These are phyloP conservation scores for Enteromius viviparus DNA, from an alignment of 2,797 vertebrate genomes.

Conservation along the genomic window DNA sequence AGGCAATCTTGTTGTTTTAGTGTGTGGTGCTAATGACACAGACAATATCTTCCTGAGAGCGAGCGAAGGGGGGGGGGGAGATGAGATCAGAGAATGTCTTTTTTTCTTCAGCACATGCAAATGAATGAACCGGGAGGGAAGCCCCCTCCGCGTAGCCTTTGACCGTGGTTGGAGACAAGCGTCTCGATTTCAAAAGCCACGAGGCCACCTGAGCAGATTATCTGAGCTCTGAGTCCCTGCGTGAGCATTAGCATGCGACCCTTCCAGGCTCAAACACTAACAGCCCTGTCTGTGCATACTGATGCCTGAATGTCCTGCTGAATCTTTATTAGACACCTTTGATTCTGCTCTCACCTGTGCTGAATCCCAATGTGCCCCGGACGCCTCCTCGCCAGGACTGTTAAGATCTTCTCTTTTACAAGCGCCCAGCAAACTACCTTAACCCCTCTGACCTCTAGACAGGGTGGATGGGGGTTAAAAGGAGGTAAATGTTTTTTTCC, in stretches of 20 bases:
- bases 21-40: conserved; percentile 25
- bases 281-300: conserved; percentile 79
- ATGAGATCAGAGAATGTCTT: conserved; percentile 47
- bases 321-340: conserved; percentile 73
- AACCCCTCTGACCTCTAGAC: conserved; percentile 48
- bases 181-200: conserved; percentile 81
- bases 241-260: conserved; percentile 82
- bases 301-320: conserved; percentile 79
- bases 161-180: conserved; percentile 55
- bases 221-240: conserved; percentile 34
- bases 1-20: conserved; percentile 10
- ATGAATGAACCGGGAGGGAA: conserved; percentile 54
- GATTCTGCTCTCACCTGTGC: conserved; percentile 73
- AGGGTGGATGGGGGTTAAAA: neutral
- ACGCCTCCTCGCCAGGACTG: conserved; percentile 63
- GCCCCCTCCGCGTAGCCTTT: conserved; percentile 48
- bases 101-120: conserved; percentile 11
- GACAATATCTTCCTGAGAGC: neutral
- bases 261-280: conserved; percentile 73
- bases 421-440: conserved; percentile 36
- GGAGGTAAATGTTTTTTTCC: conserved; percentile 5
- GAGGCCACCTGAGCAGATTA: conserved; percentile 80
- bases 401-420: conserved; percentile 40
- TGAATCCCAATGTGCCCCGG: conserved; percentile 75
- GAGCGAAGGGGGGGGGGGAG: neutral